Evolutionary conservation across 2,797 vertebrate species (phyloP).

Genomic region (Acanthurus tractus): DNA sequence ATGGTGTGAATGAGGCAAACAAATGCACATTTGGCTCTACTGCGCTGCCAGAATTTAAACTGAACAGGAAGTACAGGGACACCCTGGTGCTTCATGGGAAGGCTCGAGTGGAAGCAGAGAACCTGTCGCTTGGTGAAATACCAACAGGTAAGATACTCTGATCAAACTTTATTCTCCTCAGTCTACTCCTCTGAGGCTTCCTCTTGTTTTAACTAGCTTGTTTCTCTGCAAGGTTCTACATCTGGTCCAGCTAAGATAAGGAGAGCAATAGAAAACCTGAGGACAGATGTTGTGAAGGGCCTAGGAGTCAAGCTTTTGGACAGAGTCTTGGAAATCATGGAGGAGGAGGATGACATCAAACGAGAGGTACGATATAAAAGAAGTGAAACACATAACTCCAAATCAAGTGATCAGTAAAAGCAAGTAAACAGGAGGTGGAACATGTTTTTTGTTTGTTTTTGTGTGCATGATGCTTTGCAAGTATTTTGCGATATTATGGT

Average conservation of each 20-base stretch:
- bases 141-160: conserved; percentile 81
- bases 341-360: conserved; percentile 91
- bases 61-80: conserved; percentile 92
- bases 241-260: conserved; percentile 91
- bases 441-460: background rate
- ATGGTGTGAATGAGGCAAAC: conserved; percentile 70
- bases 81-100: conserved; percentile 95
- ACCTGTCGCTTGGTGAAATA: conserved; percentile 86
- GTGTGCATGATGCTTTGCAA: background rate
- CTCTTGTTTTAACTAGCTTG: conserved; percentile 12
- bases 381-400: conserved; percentile 2
- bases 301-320: conserved; percentile 94
- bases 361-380: conserved; percentile 87
- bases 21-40: conserved; percentile 58
- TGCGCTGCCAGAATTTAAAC: conserved; percentile 88
- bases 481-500: background rate
- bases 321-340: conserved; percentile 92
- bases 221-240: conserved; percentile 77
- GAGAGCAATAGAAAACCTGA: conserved; percentile 91
- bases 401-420: background rate
- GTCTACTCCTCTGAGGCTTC: background rate
- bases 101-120: conserved; percentile 81
- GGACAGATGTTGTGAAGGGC: conserved; percentile 92
- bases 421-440: background rate
- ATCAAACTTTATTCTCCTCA: background rate